phyloP scores from a whole-genome alignment of 2,797 vertebrate species.

The Acomys russatus region DNA sequence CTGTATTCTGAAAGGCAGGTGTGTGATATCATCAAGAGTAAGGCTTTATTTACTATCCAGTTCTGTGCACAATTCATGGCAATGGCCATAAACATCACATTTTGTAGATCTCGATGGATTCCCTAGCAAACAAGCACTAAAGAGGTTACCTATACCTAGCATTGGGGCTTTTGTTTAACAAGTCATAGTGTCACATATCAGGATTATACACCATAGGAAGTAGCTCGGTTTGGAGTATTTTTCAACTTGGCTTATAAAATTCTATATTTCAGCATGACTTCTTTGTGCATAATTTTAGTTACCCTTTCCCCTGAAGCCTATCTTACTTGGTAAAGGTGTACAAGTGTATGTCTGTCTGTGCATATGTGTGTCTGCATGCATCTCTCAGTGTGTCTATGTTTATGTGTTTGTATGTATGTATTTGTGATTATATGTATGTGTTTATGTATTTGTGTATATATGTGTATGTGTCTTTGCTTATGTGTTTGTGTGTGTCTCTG shows the following conservation, averaged over 20 bases:
- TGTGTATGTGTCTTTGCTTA: too few species aligned
- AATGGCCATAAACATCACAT: neutral
- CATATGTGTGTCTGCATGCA: neutral
- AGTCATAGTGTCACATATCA: neutral
- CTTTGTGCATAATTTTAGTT: neutral
- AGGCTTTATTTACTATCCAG: neutral
- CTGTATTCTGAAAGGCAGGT: neutral
- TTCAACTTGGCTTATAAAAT: neutral
- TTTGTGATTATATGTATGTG: neutral
- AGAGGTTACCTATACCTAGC: neutral
- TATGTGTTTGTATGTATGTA: neutral
- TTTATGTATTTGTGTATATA: neutral
- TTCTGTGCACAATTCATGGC: neutral
- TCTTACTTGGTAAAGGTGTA: neutral
- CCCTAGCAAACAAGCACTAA: neutral
- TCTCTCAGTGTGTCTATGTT: neutral
- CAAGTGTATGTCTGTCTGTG: neutral
- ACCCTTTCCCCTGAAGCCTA: neutral
- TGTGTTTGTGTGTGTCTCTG: neutral
- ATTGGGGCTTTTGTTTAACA: neutral
- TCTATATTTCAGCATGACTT: neutral
- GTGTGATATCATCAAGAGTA: neutral
- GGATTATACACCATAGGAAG: neutral
- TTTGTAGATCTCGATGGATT: neutral
- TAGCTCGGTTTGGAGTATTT: neutral